Percentiles rank a stretch among this genome's conserved stretches.
phyloP scores from a whole-genome alignment of 2,797 vertebrate species.

The Parauchenoglanis ngamensis region DNA sequence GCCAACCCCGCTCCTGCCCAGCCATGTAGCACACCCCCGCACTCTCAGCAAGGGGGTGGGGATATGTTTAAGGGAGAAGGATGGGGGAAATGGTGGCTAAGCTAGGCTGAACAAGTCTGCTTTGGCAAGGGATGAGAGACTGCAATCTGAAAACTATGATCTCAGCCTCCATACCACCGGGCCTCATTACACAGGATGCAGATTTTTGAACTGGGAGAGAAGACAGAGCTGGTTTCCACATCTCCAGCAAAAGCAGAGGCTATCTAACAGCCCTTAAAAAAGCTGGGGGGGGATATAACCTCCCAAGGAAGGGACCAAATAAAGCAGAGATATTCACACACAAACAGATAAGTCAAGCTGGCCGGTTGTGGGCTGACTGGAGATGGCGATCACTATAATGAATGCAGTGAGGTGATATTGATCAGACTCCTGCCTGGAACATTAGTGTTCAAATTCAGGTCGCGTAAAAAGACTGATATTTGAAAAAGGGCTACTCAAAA shows the following conservation, averaged over 20 bases:
- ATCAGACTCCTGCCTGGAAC: slow-evolving; percentile 43
- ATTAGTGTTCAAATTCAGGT: slow-evolving; percentile 33
- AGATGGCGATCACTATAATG: slow-evolving; percentile 40
- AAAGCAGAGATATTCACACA: slow-evolving; percentile 31
- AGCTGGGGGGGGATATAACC: not conserved
- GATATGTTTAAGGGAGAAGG: slow-evolving; percentile 39
- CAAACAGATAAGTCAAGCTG: slow-evolving; percentile 43
- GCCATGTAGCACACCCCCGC: slow-evolving; percentile 66
- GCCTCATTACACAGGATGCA: slow-evolving; percentile 13
- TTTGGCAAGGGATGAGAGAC: slow-evolving; percentile 48
- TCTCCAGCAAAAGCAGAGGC: slow-evolving; percentile 52
- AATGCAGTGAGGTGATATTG: slow-evolving; percentile 42
- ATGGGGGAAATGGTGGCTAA: slow-evolving; percentile 32
- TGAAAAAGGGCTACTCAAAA: not conserved
- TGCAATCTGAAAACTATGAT: not conserved
- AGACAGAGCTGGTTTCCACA: slow-evolving; percentile 24
- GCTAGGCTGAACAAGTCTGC: slow-evolving; percentile 45
- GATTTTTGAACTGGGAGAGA: not conserved
- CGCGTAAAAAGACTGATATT: not conserved
- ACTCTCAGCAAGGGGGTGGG: slow-evolving; percentile 55
- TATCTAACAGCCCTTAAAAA: slow-evolving; percentile 31
- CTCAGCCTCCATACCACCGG: not conserved
- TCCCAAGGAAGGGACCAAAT: slow-evolving; percentile 30
- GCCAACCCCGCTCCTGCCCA: slow-evolving; percentile 85
- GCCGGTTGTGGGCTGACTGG: slow-evolving; percentile 36